Base-by-base conservation (phyloP, 2,797 vertebrate species). In the Chromis chromis region DNA sequence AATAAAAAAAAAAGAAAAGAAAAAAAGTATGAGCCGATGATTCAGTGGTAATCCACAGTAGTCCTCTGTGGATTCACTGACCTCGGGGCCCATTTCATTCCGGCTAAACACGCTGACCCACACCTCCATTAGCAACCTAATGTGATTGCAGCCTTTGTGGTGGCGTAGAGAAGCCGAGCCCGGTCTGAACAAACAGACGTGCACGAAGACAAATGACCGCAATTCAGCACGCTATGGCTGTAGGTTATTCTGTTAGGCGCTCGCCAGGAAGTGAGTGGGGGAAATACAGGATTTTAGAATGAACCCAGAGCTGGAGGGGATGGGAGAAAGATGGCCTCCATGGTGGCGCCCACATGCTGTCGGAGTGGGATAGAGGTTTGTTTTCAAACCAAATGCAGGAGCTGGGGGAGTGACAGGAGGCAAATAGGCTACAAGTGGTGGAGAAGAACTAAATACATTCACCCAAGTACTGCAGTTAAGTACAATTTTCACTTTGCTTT, bases 191-290 rank as follows among this genome's bases (percentile, higher is more conserved):
- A 83, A 91, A 90, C 79, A 70, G 77, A 75, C 76, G 28, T 11
- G 19, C 74, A 80, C 78, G 88, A 93, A 94, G 91, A 94, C 89
- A 94, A 93, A 95, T 74, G 79, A 83, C 76, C 56, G 68, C 78
- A 87, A 84, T 84, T 76, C 75, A 73, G 73, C 75, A 25, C 83
- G 75, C 89, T 90, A 88, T 77, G 83, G 76, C 89, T 76, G 59
- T 59, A 57, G 77, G 73, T 87, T 79, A 82, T 77, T 89, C 78
- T 81, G 88, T 89, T 90, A 75, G 40, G 60, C 54, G 65, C 28
- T 33, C 4, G 66, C 53, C 56, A 33, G 62, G 75, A 70, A 63
- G 68, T 39, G 69, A 88, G 66, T 28, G 70, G 69, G 69, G 25
- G 71, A 89, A 86, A 76, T 74, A 76, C 67, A 79, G 76, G 70